Percentiles rank a stretch among this genome's conserved stretches.
Conservation (phyloP, 2,113 vertebrate species). For the Daubentonia madagascariensis region DNA sequence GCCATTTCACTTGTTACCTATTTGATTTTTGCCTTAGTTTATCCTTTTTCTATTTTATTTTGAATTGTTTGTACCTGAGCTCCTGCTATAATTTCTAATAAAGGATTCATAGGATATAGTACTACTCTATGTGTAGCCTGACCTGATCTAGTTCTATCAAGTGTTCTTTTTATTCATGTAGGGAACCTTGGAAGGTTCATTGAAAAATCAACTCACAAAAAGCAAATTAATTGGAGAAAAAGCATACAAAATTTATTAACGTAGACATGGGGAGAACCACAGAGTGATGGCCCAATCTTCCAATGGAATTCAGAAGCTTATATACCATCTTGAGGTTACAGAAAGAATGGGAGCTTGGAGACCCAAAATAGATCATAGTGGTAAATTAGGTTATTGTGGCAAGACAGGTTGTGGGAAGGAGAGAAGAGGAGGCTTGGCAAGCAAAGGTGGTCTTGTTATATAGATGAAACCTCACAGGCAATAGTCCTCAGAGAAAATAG, state of each 20-base stretch:
- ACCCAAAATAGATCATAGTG: too few relatives aligned
- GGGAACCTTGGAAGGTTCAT: not conserved
- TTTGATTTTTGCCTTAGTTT: not conserved
- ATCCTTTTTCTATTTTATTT: constrained; percentile 32
- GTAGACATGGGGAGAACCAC: not conserved
- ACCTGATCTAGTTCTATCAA: not conserved
- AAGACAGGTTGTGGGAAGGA: too few relatives aligned
- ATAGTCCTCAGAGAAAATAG: too few relatives aligned
- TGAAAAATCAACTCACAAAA: not conserved
- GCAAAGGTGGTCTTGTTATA: too few relatives aligned
- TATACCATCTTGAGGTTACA: not conserved
- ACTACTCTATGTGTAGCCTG: not conserved
- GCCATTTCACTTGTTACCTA: not conserved
- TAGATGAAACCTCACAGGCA: too few relatives aligned
- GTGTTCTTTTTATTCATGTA: not conserved
- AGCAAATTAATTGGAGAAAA: not conserved
- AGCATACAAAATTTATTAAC: not conserved
- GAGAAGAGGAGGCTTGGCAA: too few relatives aligned
- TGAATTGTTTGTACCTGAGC: not conserved
- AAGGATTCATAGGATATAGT: not conserved
- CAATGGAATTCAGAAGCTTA: not conserved
- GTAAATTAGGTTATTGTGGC: too few relatives aligned
- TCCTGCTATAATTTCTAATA: not conserved
- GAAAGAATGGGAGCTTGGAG: too few relatives aligned
- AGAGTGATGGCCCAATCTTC: not conserved